Evolutionary conservation across 2,797 vertebrate genomes (phyloP).

Genomic region (Arctocebus calabarensis): DNA sequence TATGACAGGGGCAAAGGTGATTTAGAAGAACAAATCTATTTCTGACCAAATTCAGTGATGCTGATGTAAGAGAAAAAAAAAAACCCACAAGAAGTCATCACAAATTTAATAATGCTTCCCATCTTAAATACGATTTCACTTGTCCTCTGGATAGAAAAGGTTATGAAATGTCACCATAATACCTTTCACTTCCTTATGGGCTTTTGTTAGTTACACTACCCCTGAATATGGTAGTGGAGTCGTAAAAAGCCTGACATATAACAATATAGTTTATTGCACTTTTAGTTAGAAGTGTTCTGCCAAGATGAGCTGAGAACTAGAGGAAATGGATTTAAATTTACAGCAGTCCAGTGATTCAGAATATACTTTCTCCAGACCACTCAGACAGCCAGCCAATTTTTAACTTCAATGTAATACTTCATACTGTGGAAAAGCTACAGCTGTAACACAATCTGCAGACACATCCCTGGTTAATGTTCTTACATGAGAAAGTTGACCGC

Average conservation of each 20-base stretch:
- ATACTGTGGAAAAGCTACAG: slow-evolving; percentile 35
- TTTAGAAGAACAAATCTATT: slow-evolving; percentile 59
- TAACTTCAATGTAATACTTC: slow-evolving; percentile 35
- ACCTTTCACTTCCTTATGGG: slow-evolving; percentile 82
- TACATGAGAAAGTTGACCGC: background rate
- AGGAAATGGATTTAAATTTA: slow-evolving; percentile 70
- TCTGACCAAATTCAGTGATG: slow-evolving; percentile 81
- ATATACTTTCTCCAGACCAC: slow-evolving; percentile 38
- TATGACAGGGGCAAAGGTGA: slow-evolving; percentile 44
- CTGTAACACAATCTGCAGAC: slow-evolving; percentile 43
- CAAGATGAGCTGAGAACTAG: slow-evolving; percentile 46
- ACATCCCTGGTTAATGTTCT: background rate
- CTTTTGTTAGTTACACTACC: slow-evolving; percentile 65
- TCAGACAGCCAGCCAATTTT: background rate
- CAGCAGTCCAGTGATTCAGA: background rate
- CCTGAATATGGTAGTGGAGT: slow-evolving; percentile 54
- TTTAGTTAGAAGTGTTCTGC: slow-evolving; percentile 66
- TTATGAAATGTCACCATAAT: slow-evolving; percentile 83
- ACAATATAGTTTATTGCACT: slow-evolving; percentile 57
- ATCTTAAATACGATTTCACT: slow-evolving; percentile 88
- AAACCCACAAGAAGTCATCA: slow-evolving; percentile 89
- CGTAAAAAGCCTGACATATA: slow-evolving; percentile 63
- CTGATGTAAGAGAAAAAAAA: slow-evolving; percentile 85
- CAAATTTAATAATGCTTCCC: slow-evolving; percentile 88
- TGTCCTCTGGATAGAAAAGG: slow-evolving; percentile 86